Evolutionary conservation across 2,888 invertebrate species (phyloP).

Genomic region (Hoplodrina ambigua): DNA sequence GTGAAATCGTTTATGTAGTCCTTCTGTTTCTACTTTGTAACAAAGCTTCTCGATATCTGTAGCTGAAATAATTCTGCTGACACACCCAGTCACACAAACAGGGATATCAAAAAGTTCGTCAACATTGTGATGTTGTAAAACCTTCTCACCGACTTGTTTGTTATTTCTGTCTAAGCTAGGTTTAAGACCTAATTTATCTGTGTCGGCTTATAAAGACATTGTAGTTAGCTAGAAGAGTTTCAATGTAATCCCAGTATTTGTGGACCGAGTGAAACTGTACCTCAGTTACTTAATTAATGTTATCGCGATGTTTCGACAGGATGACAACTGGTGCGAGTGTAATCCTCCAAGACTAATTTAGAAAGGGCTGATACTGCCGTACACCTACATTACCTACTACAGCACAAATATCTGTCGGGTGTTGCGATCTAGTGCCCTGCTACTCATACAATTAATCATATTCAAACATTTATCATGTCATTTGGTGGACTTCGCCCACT

Average conservation of each 20-base stretch:
- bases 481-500: neutral
- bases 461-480: neutral
- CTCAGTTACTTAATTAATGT: slow-evolving; percentile 32
- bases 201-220: slow-evolving; percentile 41
- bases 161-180: slow-evolving; percentile 43
- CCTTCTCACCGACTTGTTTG: slow-evolving; percentile 18
- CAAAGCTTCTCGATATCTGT: neutral
- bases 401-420: neutral
- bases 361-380: neutral
- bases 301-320: neutral
- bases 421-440: neutral
- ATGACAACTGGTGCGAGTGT: neutral
- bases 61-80: neutral
- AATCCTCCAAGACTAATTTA: neutral
- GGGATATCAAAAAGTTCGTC: slow-evolving; percentile 16
- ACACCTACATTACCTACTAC: neutral
- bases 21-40: neutral
- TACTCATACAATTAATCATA: neutral
- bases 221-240: slow-evolving; percentile 47
- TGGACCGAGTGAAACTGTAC: slow-evolving; percentile 16
- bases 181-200: slow-evolving; percentile 43
- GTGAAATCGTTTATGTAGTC: neutral
- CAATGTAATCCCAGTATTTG: slow-evolving; percentile 48
- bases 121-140: slow-evolving; percentile 17
- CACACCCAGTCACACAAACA: neutral